Evolutionary conservation across 2,888 invertebrate species (phyloP).

Genomic region (Xanthorhoe designata): DNA sequence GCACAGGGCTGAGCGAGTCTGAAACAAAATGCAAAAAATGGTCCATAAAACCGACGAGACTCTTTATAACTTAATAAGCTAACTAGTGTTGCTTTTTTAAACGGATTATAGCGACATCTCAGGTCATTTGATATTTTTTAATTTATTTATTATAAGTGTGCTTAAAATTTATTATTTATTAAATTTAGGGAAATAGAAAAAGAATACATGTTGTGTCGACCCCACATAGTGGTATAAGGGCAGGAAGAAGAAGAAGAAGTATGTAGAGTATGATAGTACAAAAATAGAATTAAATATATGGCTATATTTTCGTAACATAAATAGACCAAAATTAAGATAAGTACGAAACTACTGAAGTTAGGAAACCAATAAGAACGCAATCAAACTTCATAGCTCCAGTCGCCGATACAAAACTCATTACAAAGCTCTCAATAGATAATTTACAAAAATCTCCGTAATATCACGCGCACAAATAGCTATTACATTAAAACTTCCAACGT

Average conservation of each 20-base stretch:
- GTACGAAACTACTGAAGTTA: not conserved
- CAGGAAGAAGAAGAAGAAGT: too few relatives aligned
- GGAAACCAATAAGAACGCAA: not conserved
- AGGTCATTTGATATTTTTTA: too few relatives aligned
- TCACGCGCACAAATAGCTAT: conserved; percentile 58
- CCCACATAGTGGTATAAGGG: too few relatives aligned
- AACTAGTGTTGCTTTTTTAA: too few relatives aligned
- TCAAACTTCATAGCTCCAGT: conserved; percentile 21
- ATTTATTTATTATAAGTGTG: too few relatives aligned
- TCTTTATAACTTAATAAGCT: not conserved
- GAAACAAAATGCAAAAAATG: conserved; percentile 16
- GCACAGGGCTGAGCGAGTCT: conserved; percentile 4
- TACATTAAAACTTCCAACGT: conserved; percentile 64
- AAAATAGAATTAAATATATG: too few relatives aligned
- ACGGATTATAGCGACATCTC: too few relatives aligned
- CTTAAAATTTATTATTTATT: too few relatives aligned
- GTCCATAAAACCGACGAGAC: conserved; percentile 3
- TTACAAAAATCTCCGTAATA: conserved; percentile 47
- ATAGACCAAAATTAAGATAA: not conserved
- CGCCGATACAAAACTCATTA: conserved; percentile 45
- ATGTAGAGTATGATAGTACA: too few relatives aligned
- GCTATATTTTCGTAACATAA: too few relatives aligned
- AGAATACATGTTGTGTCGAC: too few relatives aligned
- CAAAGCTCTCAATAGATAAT: conserved; percentile 41
- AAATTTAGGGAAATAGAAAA: too few relatives aligned